Base-by-base conservation (phyloP, 2,888 invertebrate species). In the Limnephilus rhombicus region DNA sequence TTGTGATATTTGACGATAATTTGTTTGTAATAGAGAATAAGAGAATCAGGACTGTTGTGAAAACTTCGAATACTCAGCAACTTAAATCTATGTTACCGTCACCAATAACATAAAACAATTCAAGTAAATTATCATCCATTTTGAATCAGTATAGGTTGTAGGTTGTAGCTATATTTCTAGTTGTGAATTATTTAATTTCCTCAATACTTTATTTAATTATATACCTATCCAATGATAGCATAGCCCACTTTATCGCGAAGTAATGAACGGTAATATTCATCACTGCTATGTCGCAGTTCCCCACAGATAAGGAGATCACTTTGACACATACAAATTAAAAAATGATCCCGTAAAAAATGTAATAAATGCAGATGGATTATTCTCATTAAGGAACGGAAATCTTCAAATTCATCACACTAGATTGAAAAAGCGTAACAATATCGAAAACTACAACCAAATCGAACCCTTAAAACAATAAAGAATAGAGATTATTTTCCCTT, bases 311-410 rank as follows among this genome's bases (percentile, higher is more conserved):
- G 68, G 1, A 68, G 88, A 88, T 88, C 87, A 91, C 45, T 91
- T 86, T 91, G 91, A 91, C 91, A 87, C 80, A 81, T 87, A 87
- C 81, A 91, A 87, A 87, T 88, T 91, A 91, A 91, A 91, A 91
- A 87, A 91, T 91, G 89, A 81, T 89, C 68, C 68, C 37, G 41
- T 89, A 87, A 91, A 91, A 89, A 91, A 88, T n/a, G 80, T 80
- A 91, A 91, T 91, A 91, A 91, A 91, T 85, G 41, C 49, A 89
- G 91, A 91, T 85, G 89, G 89, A 91, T 91, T 89, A 89, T 89
- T 89, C 89, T 91, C 89, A 91, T 91, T 91, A 91, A 89, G 88
- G 80, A 89, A 45, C 85, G 85, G 90, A 91, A 89, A 85, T 89
- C 89, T 91, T 12, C 18, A 90, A 91, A 91, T 85, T 85, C 68